These are phyloP conservation scores for Mirza zaza DNA, from an alignment of 2,113 vertebrate species.

Conservation along the genomic window DNA sequence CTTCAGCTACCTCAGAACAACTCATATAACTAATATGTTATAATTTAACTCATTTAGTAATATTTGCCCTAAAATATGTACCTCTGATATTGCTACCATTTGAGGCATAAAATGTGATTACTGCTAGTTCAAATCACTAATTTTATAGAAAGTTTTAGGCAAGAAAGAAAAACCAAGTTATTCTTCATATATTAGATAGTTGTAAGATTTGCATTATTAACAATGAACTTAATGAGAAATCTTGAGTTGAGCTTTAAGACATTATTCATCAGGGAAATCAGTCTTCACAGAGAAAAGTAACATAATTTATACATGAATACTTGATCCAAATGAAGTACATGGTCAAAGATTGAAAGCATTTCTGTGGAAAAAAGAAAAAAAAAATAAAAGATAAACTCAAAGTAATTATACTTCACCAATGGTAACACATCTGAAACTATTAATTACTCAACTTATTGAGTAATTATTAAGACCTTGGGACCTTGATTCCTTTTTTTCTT, in stretches of 20 bases:
- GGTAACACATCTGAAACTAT: not conserved
- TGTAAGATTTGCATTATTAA: not conserved
- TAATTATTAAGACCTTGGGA: not conserved
- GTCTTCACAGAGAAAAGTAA: not conserved
- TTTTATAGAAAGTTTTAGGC: not conserved
- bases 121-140: not conserved
- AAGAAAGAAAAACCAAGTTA: not conserved
- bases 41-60: constrained; percentile 14
- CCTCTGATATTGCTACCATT: not conserved
- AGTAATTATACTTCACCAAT: not conserved
- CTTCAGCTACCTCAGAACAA: not conserved
- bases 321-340: not conserved
- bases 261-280: not conserved
- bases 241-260: not conserved
- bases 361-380: not conserved
- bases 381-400: not conserved
- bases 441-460: not conserved
- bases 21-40: not conserved
- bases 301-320: not conserved
- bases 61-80: not conserved
- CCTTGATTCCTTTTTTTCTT: not conserved
- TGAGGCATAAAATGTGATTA: not conserved
- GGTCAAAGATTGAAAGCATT: not conserved
- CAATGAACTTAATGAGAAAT: not conserved
- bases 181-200: not conserved